Evolutionary conservation across 2,113 vertebrate genomes (phyloP).

Genomic region (Phrynosoma platyrhinos): DNA sequence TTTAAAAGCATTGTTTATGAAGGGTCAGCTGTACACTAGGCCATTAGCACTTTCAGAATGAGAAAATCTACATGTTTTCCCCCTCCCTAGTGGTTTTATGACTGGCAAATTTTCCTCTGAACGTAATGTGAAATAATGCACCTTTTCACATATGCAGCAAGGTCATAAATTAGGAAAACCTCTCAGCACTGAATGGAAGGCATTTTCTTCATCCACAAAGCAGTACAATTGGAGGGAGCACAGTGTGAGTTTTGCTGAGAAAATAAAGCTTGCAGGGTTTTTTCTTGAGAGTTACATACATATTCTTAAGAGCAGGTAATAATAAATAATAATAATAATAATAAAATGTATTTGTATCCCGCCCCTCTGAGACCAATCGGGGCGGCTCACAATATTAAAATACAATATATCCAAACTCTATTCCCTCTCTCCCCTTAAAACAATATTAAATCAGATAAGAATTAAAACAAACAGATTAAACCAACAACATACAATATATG

Average conservation of each 20-base stretch:
- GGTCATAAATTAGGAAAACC: neutral
- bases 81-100: neutral
- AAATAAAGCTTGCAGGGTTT: too few relatives aligned
- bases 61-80: neutral
- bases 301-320: too few relatives aligned
- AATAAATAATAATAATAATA: too few relatives aligned
- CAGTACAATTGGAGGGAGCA: neutral
- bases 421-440: too few relatives aligned
- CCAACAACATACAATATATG: too few relatives aligned
- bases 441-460: too few relatives aligned
- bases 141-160: neutral
- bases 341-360: too few relatives aligned
- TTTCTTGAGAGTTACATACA: neutral
- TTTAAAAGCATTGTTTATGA: neutral
- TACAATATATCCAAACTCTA: too few relatives aligned
- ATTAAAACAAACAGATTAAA: too few relatives aligned
- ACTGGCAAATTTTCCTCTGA: neutral
- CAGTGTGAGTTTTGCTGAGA: too few relatives aligned
- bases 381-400: too few relatives aligned
- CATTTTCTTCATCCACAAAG: neutral
- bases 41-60: neutral
- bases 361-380: too few relatives aligned
- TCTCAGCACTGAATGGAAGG: neutral
- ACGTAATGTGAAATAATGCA: neutral
- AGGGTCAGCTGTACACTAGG: neutral